Evolutionary conservation across 2,888 invertebrate species (phyloP).

Genomic region (Pristionchus exspectatus): DNA sequence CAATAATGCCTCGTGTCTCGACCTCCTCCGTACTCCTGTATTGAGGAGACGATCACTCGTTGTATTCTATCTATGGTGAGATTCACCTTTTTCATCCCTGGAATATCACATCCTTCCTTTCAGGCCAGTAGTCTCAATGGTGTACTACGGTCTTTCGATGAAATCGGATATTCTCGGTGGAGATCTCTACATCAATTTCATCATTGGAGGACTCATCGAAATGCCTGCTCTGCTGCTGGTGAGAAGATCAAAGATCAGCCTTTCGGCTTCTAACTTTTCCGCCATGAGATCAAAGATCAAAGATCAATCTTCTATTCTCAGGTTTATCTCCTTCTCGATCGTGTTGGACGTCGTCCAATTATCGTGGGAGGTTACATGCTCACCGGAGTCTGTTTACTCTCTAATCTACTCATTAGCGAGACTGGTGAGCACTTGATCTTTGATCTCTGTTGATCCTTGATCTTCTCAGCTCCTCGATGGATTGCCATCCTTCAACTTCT

Average conservation of each 20-base stretch:
- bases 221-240: slow-evolving; percentile 79
- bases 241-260: background rate
- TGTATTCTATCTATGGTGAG: slow-evolving; percentile 74
- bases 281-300: background rate
- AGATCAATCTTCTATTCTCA: slow-evolving; percentile 81
- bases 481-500: slow-evolving; percentile 83
- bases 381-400: slow-evolving; percentile 72
- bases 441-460: slow-evolving; percentile 37
- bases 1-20: slow-evolving; percentile 54
- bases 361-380: slow-evolving; percentile 73
- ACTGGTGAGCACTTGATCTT: slow-evolving; percentile 59
- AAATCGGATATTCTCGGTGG: slow-evolving; percentile 89
- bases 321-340: slow-evolving; percentile 75
- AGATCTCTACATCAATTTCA: slow-evolving; percentile 88
- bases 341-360: slow-evolving; percentile 79
- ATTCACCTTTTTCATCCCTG: background rate
- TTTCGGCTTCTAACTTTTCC: background rate
- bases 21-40: slow-evolving; percentile 75
- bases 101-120: background rate
- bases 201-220: slow-evolving; percentile 83
- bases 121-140: slow-evolving; percentile 88
- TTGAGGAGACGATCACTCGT: slow-evolving; percentile 71
- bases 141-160: slow-evolving; percentile 91
- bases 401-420: slow-evolving; percentile 73
- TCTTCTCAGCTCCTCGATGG: slow-evolving; percentile 58